Evolutionary conservation across 2,888 invertebrate genomes (phyloP), one percentile per base, ranked within the genome.

Genomic region (Stratiomys singularior): DNA sequence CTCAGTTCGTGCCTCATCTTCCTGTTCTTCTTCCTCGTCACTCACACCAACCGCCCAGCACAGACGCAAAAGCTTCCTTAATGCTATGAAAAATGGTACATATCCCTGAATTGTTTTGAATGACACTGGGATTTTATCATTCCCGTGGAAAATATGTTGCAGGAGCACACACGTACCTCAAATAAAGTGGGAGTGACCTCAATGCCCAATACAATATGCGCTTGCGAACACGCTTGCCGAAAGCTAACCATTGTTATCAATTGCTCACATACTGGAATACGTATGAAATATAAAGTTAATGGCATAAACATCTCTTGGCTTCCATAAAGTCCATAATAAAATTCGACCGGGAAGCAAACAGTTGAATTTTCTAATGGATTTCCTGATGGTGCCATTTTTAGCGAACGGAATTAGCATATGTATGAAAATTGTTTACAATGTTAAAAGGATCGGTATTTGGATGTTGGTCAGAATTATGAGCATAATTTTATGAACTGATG

Each of bases 151-250:
- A 27, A 11, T 25, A 25, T 13, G 15, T 15, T 25, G 25, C 21
- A 60, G 25, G 15, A 37, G 13, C 60, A 13, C 60, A 23, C 25
- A 60, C 60, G 25, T 28, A 64, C 11, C 15, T 15, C 7, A n/a
- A n/a, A 25, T 21, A 71, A 71, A 47, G 25, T 71, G 69, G 69
- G 69, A 71, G 69, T 47, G 69, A 46, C 69, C 25, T 47, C 23
- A 47, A 71, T 67, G 67, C 67, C 37, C 64, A 64, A 64, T 64
- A 21, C 23, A 21, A 37, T 25, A 60, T 9, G 23, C 3, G 25
- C 23, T 21, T 60, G 18, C 15, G 64, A 64, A 64, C 28, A 27
- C 28, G 23, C 18, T 28, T 28, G 37, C 37, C 37, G 37, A 37
- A 64, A 64, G 64, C 64, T 28, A 30, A 15, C 28, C 64, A 64